Conservation (phyloP, 1,140 invertebrate species). For the Fopius arisanus region DNA sequence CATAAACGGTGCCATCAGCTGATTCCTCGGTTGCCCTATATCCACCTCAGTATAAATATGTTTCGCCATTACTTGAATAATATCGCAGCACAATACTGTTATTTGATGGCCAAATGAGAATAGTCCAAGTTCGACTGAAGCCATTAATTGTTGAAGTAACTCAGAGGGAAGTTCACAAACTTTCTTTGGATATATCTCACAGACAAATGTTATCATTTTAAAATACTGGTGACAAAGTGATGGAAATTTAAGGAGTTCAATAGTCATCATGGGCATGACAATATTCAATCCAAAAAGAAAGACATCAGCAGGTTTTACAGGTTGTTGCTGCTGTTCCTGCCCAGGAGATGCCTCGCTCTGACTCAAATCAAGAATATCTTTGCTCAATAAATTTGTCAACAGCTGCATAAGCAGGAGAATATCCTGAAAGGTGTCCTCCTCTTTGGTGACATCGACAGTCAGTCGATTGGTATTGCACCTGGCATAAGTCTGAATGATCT, state of each 20-base stretch:
- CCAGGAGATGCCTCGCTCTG: slow-evolving; percentile 25
- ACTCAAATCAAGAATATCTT: slow-evolving; percentile 75
- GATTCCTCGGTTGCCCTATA: slow-evolving; percentile 60
- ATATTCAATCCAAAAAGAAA: slow-evolving; percentile 76
- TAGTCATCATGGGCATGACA: slow-evolving; percentile 79
- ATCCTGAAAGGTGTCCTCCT: slow-evolving; percentile 79
- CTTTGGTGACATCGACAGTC: slow-evolving; percentile 68
- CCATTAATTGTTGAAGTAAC: slow-evolving; percentile 70
- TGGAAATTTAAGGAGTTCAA: slow-evolving; percentile 77
- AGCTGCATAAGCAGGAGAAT: slow-evolving; percentile 77
- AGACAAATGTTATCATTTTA: slow-evolving; percentile 71
- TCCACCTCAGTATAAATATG: slow-evolving; percentile 57
- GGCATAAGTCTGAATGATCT: slow-evolving; percentile 76
- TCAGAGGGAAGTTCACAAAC: slow-evolving; percentile 66
- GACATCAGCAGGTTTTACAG: slow-evolving; percentile 70
- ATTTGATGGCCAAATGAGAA: slow-evolving; percentile 73
- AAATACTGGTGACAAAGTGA: slow-evolving; percentile 72
- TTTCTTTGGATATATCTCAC: slow-evolving; percentile 75
- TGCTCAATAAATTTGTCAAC: slow-evolving; percentile 74
- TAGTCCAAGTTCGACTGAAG: slow-evolving; percentile 74
- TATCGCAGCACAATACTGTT: slow-evolving; percentile 72
- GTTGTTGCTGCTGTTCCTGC: slow-evolving; percentile 29
- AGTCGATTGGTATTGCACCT: slow-evolving; percentile 69
- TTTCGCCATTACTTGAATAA: slow-evolving; percentile 67
- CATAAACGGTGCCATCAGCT: slow-evolving; percentile 72